Conservation (phyloP, 2,797 vertebrate species). For the Tapera naevia region DNA sequence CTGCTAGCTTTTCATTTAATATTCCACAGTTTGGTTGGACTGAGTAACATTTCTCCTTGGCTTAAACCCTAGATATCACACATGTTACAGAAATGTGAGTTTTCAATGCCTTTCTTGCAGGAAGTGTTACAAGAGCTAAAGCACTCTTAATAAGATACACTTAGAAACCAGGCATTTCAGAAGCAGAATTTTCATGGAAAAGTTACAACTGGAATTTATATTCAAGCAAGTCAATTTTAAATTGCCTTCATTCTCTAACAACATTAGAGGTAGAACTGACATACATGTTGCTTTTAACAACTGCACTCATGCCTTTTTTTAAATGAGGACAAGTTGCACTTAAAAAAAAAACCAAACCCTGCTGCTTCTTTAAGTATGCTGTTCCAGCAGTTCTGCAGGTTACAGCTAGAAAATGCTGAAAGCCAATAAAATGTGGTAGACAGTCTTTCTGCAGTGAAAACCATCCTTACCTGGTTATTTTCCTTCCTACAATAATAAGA, state of each 20-base stretch:
- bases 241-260: neutral
- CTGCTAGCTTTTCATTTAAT: neutral
- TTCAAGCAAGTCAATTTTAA: neutral
- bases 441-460: neutral
- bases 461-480: neutral
- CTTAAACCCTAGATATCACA: conserved; percentile 33
- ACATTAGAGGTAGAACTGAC: neutral
- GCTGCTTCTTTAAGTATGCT: neutral
- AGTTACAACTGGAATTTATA: neutral
- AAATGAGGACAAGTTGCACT: neutral
- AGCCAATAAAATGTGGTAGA: neutral
- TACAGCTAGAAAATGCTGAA: conserved; percentile 7
- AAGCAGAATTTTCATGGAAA: neutral
- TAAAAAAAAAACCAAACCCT: neutral
- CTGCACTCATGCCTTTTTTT: neutral
- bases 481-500: neutral
- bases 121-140: conserved; percentile 27
- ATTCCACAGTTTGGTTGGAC: neutral
- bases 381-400: conserved; percentile 16
- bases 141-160: neutral
- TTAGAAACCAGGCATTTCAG: neutral
- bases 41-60: neutral
- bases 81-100: neutral
- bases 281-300: neutral
- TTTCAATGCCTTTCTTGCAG: conserved; percentile 25